These are phyloP conservation scores for Cyanoramphus novaezelandiae DNA, from an alignment of 2,113 vertebrate species.

Conservation along the genomic window DNA sequence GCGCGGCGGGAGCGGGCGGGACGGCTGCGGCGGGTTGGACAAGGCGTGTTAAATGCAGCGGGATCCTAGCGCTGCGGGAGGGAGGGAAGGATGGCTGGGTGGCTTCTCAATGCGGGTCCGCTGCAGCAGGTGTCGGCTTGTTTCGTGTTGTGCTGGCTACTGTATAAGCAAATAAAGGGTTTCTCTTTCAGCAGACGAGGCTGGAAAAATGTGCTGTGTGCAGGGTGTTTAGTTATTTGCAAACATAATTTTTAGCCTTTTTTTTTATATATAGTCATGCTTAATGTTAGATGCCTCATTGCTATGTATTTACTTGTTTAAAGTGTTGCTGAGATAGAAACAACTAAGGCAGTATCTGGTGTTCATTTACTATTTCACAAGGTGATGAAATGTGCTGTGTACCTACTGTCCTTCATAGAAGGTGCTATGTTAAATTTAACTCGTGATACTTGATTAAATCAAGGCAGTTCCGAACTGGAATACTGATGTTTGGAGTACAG, in stretches of 20 bases:
- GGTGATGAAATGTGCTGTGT: neutral
- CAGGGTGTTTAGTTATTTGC: neutral
- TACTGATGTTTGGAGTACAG: neutral
- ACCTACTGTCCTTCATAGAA: neutral
- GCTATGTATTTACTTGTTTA: neutral
- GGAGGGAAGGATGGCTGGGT: neutral
- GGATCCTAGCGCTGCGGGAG: neutral
- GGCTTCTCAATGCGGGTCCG: neutral
- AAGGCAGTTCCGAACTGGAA: neutral
- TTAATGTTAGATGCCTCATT: rapidly evolving
- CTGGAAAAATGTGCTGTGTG: neutral
- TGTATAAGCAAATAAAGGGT: rapidly evolving
- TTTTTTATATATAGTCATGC: rapidly evolving
- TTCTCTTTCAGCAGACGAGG: neutral
- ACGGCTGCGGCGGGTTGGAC: neutral
- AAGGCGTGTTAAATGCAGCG: neutral
- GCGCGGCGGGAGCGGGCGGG: neutral
- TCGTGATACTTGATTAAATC: neutral
- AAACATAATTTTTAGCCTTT: too few species aligned
- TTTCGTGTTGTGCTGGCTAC: neutral
- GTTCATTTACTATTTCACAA: neutral
- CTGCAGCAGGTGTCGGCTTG: neutral
- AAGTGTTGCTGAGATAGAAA: neutral
- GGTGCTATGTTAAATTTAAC: neutral
- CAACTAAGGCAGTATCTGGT: neutral